Base-by-base conservation (phyloP, 2,888 invertebrate genomes). In the Helicoverpa assulta region DNA sequence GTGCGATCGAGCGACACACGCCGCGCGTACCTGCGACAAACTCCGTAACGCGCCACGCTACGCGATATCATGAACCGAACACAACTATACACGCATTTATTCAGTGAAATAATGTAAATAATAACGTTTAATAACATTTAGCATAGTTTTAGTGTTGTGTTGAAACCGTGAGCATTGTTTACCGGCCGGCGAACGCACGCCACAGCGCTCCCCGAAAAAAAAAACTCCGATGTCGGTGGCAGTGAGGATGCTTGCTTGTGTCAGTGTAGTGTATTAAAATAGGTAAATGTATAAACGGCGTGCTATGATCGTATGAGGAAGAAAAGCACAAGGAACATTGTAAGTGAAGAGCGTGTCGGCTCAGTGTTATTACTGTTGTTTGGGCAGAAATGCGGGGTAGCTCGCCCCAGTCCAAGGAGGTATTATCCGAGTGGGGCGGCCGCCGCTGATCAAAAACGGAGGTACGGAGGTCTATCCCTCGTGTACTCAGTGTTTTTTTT, bases 151-250 rank as follows among this genome's bases (percentile, higher is more conserved):
- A 96, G 88, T 89, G 89, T 87, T 87, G 93, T 84, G 96, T 97
- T 76, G 96, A 96, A 75, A 97, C 97, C 81, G 75, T 78, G 83
- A 75, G 83, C 63, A 78, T 86, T 85, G 85, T 85, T 97, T 97
- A 76, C 97, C 98, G 87, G 98, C 98, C 93, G 96, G 94, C 91
- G 88, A 91, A 92, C 91, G 97, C 97, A 89, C 97, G 97, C 89
- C 97, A 93, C 92, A 91, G 90, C 92, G 92, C 92, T 90, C 89
- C 88, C 88, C 91, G 91, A 92, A 93, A 92, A 92, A 89, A 88
- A 85, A 91, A 91, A 89, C 90, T 91, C 91, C 91, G 90, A 95
- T 95, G 95, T 95, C 93, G 92, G 93, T 91, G 92, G 89, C 89
- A 90, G 92, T 86, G 91, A 90, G 93, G 90, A 93, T 90, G 92